Base-by-base conservation (phyloP, 2,113 vertebrate species). In the Trachemys scripta region DNA sequence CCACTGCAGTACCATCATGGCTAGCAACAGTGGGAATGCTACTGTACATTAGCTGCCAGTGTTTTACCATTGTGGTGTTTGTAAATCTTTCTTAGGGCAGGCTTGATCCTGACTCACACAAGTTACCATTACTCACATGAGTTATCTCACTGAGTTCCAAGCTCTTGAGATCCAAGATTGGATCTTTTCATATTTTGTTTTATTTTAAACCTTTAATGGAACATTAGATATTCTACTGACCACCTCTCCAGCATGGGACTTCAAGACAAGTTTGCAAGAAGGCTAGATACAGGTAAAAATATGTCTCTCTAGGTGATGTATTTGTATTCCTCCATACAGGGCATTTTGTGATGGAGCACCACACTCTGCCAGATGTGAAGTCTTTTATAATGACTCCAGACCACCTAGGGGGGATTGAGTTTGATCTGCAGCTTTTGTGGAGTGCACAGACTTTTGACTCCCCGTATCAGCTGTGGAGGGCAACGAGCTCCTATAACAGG, bases 401-500 rank as follows among this genome's bases (percentile, higher is more conserved):
- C 95, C 99, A 99, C 97, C 97, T 99, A 3, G 99, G 99, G 56
- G 99, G 99, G 24, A 99, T 99, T 0, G 99, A 99, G 84, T 99
- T 99, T 84, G 99, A 99, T 95, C 98, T 99, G 82, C 99, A 99
- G 98, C 98, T 99, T 31, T 97, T 99, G 42, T 99, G 99, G 99
- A 99, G 99, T 0, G 99, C 99, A 42, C 99, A 99, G 96, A 99
- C 99, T 11, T 99, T 99, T 1, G 99, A 99, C 95, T 99, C 99
- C 0, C 99, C 99, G 1, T 99, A 99, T 95, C 99, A 99, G 95
- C 98, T 99, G 89, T 99, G 99, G 99, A 99, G 99, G 94, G 99
- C 99, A 31, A 99, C 99, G 84, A 99, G 99, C 96, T 99, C 99
- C 62, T 99, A 99, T 82, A 99, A 99, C 99, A 99, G 99, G 99